Conservation (phyloP, 2,797 vertebrate species). For the Pachyuromys duprasi region DNA sequence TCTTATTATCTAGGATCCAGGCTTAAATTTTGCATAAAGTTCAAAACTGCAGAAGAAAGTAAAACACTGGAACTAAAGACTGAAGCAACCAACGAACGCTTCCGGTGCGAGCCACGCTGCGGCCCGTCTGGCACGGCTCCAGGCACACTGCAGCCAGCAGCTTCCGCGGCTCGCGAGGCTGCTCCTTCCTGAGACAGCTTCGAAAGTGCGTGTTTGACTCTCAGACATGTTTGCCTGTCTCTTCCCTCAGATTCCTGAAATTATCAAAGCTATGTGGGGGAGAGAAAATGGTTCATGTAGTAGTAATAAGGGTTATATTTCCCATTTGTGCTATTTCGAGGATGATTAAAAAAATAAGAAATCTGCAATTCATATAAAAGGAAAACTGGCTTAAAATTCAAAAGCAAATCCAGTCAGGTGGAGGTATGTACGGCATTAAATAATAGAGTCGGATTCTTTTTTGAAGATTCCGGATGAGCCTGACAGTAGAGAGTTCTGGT, state of each 20-base stretch:
- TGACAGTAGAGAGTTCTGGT: slow-evolving; percentile 75
- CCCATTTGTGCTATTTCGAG: slow-evolving; percentile 77
- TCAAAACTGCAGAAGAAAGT: slow-evolving; percentile 77
- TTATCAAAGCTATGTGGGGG: slow-evolving; percentile 60
- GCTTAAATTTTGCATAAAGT: slow-evolving; percentile 63
- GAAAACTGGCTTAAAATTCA: slow-evolving; percentile 80
- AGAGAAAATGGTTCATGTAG: slow-evolving; percentile 78
- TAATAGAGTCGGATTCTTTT: slow-evolving; percentile 84
- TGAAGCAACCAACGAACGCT: slow-evolving; percentile 60
- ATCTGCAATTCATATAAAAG: slow-evolving; percentile 82
- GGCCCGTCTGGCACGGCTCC: slow-evolving; percentile 63
- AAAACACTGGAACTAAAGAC: slow-evolving; percentile 68
- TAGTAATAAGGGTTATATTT: slow-evolving; percentile 69
- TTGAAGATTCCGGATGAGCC: slow-evolving; percentile 80
- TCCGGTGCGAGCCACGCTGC: slow-evolving; percentile 62
- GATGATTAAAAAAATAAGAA: slow-evolving; percentile 75
- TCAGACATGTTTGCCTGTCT: slow-evolving; percentile 72
- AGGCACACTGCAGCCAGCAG: slow-evolving; percentile 72
- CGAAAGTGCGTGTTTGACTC: slow-evolving; percentile 78
- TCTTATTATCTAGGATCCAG: slow-evolving; percentile 22
- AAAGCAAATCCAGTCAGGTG: slow-evolving; percentile 76
- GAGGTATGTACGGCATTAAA: slow-evolving; percentile 83
- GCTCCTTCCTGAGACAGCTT: slow-evolving; percentile 74
- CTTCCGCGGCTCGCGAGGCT: slow-evolving; percentile 77
- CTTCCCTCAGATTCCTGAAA: slow-evolving; percentile 62